Evolutionary conservation across 2,888 invertebrate genomes (phyloP).

Genomic region (Calameuta idolon): DNA sequence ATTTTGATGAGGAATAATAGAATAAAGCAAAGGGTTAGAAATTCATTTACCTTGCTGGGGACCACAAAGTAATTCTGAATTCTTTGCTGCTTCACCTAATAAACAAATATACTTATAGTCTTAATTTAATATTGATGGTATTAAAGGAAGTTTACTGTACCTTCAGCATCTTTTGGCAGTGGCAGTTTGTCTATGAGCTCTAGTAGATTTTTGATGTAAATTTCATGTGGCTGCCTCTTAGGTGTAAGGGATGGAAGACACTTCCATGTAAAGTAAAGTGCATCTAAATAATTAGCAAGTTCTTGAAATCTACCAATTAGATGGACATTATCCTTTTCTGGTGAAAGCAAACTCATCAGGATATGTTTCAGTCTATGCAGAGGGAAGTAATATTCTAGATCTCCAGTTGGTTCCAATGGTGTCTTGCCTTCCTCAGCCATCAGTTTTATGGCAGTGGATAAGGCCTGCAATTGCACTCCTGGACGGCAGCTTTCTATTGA

Average conservation of each 20-base stretch:
- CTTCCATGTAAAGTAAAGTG: constrained; percentile 80
- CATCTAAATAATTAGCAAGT: constrained; percentile 80
- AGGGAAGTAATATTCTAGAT: constrained; percentile 74
- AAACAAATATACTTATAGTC: background rate
- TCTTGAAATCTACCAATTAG: constrained; percentile 80
- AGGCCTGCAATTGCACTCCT: constrained; percentile 72
- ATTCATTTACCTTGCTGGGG: constrained; percentile 46
- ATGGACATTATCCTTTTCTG: constrained; percentile 72
- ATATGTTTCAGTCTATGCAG: constrained; percentile 75
- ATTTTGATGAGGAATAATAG: background rate
- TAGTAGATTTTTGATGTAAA: constrained; percentile 75
- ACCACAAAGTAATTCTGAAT: constrained; percentile 49
- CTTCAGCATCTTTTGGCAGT: constrained; percentile 68
- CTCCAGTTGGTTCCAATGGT: constrained; percentile 71
- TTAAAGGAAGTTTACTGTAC: constrained; percentile 39
- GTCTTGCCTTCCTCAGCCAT: constrained; percentile 79
- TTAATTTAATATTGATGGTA: background rate
- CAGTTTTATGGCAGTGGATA: constrained; percentile 80
- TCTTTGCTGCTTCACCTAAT: background rate
- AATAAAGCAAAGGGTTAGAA: background rate
- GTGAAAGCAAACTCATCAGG: constrained; percentile 74
- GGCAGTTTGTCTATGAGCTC: constrained; percentile 73
- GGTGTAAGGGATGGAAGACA: constrained; percentile 72
- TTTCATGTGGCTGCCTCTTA: constrained; percentile 70
- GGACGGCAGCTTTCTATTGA: constrained; percentile 71